phyloP scores from a whole-genome alignment of 2,113 vertebrate species.

The Genyomyrus donnyi region DNA sequence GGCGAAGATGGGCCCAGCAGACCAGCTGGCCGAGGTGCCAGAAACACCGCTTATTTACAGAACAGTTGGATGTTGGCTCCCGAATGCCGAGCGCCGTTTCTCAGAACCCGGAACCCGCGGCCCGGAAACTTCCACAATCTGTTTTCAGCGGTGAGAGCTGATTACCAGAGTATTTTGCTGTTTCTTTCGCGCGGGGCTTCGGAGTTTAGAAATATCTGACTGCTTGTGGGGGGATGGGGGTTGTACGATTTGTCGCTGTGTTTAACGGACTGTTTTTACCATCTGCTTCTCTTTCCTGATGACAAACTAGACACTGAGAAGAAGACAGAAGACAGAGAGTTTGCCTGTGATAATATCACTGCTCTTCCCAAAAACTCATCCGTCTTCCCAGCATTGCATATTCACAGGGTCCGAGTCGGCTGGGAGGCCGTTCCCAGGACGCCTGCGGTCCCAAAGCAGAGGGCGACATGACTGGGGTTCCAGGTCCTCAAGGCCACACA shows the following conservation, averaged over 20 bases:
- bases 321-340: neutral
- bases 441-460: neutral
- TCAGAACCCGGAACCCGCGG: neutral
- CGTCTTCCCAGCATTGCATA: neutral
- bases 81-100: neutral
- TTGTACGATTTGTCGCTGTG: neutral
- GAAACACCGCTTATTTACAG: neutral
- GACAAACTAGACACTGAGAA: neutral
- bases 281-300: neutral
- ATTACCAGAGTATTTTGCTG: neutral
- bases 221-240: neutral
- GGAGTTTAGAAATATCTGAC: neutral
- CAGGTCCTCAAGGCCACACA: neutral
- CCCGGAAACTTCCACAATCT: neutral
- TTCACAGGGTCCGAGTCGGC: neutral
- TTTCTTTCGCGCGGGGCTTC: neutral
- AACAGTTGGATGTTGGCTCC: neutral
- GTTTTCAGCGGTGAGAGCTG: neutral
- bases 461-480: neutral
- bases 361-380: neutral
- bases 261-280: neutral
- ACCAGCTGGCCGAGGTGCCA: neutral
- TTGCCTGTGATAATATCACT: neutral
- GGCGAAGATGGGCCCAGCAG: neutral
- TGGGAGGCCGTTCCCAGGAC: neutral